A percentile compares a stretch with the other conserved stretches of the same genome.
Conservation (phyloP, 2,113 vertebrate genomes). For the Manacus vitellinus region DNA sequence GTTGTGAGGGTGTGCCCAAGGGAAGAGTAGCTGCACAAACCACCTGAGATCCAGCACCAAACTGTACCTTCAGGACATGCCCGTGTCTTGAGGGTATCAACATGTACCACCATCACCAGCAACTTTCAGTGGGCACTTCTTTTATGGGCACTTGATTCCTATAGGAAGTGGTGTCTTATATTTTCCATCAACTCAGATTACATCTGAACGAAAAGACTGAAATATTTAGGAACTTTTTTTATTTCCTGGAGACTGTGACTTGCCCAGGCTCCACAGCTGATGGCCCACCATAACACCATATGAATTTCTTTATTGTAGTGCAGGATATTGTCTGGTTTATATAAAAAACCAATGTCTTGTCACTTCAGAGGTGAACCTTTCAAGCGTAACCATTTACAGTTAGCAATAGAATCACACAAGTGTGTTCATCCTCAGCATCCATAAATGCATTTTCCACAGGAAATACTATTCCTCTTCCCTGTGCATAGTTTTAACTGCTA, state of each 20-base stretch:
- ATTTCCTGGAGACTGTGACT: background rate
- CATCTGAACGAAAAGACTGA: background rate
- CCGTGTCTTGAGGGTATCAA: background rate
- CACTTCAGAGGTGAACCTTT: background rate
- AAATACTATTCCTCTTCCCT: background rate
- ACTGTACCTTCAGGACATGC: background rate
- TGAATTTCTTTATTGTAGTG: background rate
- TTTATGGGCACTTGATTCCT: background rate
- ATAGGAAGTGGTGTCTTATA: background rate
- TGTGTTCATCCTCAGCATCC: background rate
- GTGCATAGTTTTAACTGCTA: background rate
- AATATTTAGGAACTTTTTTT: background rate
- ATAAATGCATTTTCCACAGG: background rate
- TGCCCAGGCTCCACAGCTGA: background rate
- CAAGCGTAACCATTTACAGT: background rate
- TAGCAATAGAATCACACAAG: background rate
- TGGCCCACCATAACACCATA: fast-evolving
- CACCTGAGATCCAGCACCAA: background rate
- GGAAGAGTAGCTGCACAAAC: background rate
- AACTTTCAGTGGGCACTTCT: background rate
- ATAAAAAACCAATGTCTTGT: background rate
- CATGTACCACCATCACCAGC: too few species aligned
- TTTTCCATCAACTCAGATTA: background rate
- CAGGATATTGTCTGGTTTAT: background rate
- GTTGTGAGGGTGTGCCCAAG: background rate